Evolutionary conservation across 1,140 invertebrate genomes (phyloP).

Genomic region (Lysiphlebus fabarum): DNA sequence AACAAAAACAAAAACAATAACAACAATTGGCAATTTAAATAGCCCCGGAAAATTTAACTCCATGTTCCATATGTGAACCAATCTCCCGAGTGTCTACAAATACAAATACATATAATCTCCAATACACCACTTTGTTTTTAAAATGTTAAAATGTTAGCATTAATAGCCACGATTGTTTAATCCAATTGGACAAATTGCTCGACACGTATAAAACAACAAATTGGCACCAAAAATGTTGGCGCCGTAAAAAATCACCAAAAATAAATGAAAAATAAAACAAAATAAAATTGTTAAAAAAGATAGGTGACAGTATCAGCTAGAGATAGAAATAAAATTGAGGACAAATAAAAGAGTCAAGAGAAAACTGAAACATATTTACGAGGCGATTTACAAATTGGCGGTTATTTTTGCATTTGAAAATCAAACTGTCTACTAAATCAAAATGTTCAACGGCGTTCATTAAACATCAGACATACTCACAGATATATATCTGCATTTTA

Average conservation of each 20-base stretch:
- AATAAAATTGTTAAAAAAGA: neutral
- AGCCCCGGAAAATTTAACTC: neutral
- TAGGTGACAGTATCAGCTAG: neutral
- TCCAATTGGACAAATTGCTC: conserved; percentile 46
- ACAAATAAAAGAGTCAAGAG: conserved; percentile 7
- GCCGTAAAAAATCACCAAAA: conserved; percentile 1
- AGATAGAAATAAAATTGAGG: neutral
- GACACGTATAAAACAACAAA: conserved; percentile 18
- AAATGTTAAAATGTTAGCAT: neutral
- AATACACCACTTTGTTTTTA: conserved; percentile 18
- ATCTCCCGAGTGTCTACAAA: conserved; percentile 21
- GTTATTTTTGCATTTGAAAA: conserved; percentile 53
- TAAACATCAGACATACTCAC: conserved; percentile 41
- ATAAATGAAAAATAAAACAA: neutral
- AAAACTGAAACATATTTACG: conserved; percentile 45
- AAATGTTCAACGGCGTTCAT: conserved; percentile 52
- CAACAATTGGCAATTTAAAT: neutral
- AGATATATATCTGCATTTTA: conserved; percentile 9
- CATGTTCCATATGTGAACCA: conserved; percentile 5
- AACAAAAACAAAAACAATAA: too few relatives aligned
- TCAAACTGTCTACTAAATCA: conserved; percentile 55
- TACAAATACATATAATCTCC: conserved; percentile 3
- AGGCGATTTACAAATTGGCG: conserved; percentile 56
- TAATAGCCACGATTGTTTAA: conserved; percentile 43
- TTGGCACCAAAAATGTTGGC: conserved; percentile 21